These are phyloP conservation scores for Heliconius ethilla DNA, from an alignment of 2,888 invertebrate genomes.

Conservation along the genomic window DNA sequence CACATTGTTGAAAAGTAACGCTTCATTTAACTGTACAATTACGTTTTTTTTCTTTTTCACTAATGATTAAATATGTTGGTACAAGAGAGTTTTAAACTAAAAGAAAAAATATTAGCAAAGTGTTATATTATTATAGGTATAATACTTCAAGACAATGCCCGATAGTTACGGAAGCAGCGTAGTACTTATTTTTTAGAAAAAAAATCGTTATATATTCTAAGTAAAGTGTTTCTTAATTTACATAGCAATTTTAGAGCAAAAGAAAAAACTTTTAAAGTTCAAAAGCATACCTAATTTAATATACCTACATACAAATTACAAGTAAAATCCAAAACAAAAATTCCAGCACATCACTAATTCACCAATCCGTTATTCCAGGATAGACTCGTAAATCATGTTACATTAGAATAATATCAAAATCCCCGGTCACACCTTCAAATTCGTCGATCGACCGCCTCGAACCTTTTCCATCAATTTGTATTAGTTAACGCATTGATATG, in stretches of 20 bases:
- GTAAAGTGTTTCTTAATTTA: no score
- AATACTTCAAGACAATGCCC: background rate
- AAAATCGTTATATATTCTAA: no score
- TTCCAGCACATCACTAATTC: background rate
- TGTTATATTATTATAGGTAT: background rate
- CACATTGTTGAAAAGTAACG: constrained; percentile 19
- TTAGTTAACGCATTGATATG: constrained; percentile 72
- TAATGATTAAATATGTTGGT: constrained; percentile 10
- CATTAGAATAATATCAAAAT: constrained; percentile 57
- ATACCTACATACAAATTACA: no score
- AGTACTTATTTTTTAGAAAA: background rate
- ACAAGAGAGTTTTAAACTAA: constrained; percentile 8
- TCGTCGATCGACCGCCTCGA: constrained; percentile 62
- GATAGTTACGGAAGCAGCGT: background rate
- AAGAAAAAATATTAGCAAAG: background rate
- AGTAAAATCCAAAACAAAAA: background rate
- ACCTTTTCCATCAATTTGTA: constrained; percentile 75
- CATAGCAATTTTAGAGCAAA: no score
- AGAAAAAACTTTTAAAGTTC: no score
- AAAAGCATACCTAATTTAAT: no score
- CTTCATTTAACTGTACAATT: constrained; percentile 25
- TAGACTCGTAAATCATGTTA: constrained; percentile 31
- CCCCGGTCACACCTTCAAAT: constrained; percentile 55
- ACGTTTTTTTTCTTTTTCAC: constrained; percentile 14
- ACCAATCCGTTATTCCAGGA: constrained; percentile 25